A percentile compares a stretch with the other conserved stretches of the same genome.
Conservation (phyloP, 2,113 vertebrate genomes). For the Apistogramma diplotaenia region DNA sequence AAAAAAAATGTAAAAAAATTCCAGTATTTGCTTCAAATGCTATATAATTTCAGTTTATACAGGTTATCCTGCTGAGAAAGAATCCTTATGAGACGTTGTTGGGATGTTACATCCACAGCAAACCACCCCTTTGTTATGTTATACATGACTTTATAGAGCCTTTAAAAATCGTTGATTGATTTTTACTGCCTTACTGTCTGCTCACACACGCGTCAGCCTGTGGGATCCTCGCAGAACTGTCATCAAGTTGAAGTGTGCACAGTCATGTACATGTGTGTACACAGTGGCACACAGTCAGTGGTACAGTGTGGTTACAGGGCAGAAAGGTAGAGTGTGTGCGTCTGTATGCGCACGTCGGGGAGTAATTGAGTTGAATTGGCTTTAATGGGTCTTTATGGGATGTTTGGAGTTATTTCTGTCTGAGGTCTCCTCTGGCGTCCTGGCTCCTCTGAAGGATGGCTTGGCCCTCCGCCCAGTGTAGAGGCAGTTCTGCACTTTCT, state of each 20-base stretch:
- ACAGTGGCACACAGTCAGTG: neutral
- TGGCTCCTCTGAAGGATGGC: slow-evolving; percentile 47
- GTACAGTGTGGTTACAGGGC: slow-evolving; percentile 1
- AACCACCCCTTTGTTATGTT: slow-evolving; percentile 22
- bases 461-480: slow-evolving; percentile 46
- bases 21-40: neutral
- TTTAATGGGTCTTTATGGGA: slow-evolving; percentile 73
- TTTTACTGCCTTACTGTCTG: slow-evolving; percentile 33
- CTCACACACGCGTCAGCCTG: slow-evolving; percentile 12
- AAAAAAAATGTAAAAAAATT: neutral
- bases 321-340: slow-evolving; percentile 37
- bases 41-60: slow-evolving; percentile 13
- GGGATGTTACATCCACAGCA: neutral
- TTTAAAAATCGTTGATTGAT: slow-evolving; percentile 34
- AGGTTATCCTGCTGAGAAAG: slow-evolving; percentile 3
- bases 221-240: slow-evolving; percentile 34
- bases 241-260: slow-evolving; percentile 1
- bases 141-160: slow-evolving; percentile 10
- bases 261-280: neutral
- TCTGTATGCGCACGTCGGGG: slow-evolving; percentile 19
- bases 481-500: slow-evolving; percentile 40
- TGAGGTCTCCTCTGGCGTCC: slow-evolving; percentile 66
- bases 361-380: slow-evolving; percentile 69
- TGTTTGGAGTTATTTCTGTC: slow-evolving; percentile 72
- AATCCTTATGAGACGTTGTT: neutral